Evolutionary conservation across 1,140 invertebrate species (phyloP).

Genomic region (Drosophila bipectinata): DNA sequence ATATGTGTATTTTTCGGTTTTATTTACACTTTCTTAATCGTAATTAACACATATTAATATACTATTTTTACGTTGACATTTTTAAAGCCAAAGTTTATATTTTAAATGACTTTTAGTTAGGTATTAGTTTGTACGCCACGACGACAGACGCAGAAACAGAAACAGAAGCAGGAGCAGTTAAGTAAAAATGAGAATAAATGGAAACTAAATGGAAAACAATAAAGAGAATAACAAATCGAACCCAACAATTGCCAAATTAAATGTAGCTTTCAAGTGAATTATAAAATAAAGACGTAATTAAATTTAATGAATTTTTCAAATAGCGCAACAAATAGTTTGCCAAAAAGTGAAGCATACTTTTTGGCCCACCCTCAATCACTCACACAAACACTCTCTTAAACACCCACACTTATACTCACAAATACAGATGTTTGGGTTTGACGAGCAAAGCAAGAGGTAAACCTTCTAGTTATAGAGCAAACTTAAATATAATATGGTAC

Average conservation of each 20-base stretch:
- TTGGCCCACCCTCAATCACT: conserved; percentile 48
- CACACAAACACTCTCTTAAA: conserved; percentile 10
- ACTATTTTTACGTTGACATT: conserved; percentile 76
- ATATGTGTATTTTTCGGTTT: conserved; percentile 39
- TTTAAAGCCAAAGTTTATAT: conserved; percentile 81
- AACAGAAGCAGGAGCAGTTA: conserved; percentile 5
- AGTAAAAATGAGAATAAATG: conserved; percentile 24
- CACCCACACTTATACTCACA: conserved; percentile 21
- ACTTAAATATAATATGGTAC: conserved; percentile 65
- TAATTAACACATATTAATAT: conserved; percentile 41
- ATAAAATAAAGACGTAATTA: conserved; percentile 77
- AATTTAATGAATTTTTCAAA: conserved; percentile 64
- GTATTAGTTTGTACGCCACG: conserved; percentile 64
- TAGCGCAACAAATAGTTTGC: conserved; percentile 47
- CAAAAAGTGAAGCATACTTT: conserved; percentile 55
- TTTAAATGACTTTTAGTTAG: conserved; percentile 77
- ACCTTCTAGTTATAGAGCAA: conserved; percentile 69
- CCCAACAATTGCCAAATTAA: conserved; percentile 84
- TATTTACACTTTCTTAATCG: conserved; percentile 29
- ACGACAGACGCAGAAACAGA: conserved; percentile 39
- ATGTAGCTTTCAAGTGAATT: conserved; percentile 82
- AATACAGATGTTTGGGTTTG: conserved; percentile 67
- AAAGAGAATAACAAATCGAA: conserved; percentile 71
- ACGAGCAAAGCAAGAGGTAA: conserved; percentile 52
- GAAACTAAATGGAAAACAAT: conserved; percentile 33